Base-by-base conservation (phyloP, 2,113 vertebrate species). In the Diadophis punctatus region DNA sequence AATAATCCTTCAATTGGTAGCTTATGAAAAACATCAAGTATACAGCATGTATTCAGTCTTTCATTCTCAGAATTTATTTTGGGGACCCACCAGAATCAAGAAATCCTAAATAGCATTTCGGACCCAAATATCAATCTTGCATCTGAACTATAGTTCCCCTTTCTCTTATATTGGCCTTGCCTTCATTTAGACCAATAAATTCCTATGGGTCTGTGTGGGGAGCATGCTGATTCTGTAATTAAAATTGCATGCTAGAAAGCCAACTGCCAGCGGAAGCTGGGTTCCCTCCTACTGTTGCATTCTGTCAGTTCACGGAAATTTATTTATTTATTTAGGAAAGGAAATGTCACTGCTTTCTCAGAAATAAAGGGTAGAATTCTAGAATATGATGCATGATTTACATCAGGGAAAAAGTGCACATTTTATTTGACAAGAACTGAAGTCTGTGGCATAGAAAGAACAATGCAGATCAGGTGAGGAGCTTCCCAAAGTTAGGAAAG, bases 211-310 rank as follows among this genome's bases (percentile, higher is more conserved):
- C 96, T 94, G 8, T 96, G 93, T 68, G 96, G 94, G 94, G 96
- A 95, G 95, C 96, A 96, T 91, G 96, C 97, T 97, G 97, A 95
- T 94, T 97, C 96, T 92, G 96, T 97, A 97, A 97, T 97, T 97
- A 97, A 97, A 97, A 97, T 95, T 96, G 95, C 95, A 96, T 96
- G 95, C 96, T 96, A 97, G 95, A 96, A 97, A 96, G 96, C 93
- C 93, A 49, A 95, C 95, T 95, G 96, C 95, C 97, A 97, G 92
- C 94, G 96, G 96, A 97, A 97, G 95, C 87, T 95, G 74, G 20
- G 18, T 97, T 96, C 93, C 96, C 95, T 97, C 97, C 96, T 94
- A 93, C 85, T 92, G 96, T 96, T 97, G 93, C 95, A 97, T 97
- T 96, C 97, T 97, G 96, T 97, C 96, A 95, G 95, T 93, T 95